A percentile compares a stretch with the other conserved stretches of the same genome.
Conservation (phyloP, 2,888 invertebrate species). For the Drosophila sordidapex region DNA sequence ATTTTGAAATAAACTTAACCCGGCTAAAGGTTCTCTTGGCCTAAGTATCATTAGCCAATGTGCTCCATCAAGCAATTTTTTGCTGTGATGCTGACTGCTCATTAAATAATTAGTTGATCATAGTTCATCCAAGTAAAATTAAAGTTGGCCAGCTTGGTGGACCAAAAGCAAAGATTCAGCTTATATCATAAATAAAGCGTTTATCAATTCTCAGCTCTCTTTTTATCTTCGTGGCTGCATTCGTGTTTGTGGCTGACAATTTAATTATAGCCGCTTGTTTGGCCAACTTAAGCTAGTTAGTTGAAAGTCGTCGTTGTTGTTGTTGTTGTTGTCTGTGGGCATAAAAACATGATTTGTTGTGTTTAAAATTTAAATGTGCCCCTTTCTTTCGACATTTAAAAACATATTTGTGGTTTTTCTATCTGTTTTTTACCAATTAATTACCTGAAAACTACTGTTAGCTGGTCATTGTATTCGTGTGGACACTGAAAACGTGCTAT, state of each 20-base stretch:
- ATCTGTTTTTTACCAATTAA: slow-evolving; percentile 54
- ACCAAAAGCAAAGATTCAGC: neutral
- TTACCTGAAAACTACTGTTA: slow-evolving; percentile 73
- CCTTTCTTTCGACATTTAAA: slow-evolving; percentile 20
- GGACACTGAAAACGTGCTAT: slow-evolving; percentile 65
- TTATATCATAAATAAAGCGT: neutral
- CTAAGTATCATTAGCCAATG: neutral
- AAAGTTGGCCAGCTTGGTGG: neutral
- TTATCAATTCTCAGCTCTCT: neutral
- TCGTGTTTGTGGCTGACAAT: slow-evolving; percentile 41
- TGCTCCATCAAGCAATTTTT: too few relatives aligned
- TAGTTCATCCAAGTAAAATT: neutral
- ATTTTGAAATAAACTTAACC: neutral
- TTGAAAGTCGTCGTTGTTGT: slow-evolving; percentile 10
- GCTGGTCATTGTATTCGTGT: slow-evolving; percentile 45
- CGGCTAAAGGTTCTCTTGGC: neutral
- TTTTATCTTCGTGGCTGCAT: neutral
- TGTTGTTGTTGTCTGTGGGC: slow-evolving; percentile 27
- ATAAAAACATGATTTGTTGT: slow-evolving; percentile 65
- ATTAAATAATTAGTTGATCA: slow-evolving; percentile 5
- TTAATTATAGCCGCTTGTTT: slow-evolving; percentile 52
- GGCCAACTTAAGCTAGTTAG: slow-evolving; percentile 22
- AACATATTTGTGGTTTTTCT: slow-evolving; percentile 23
- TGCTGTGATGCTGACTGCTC: neutral
- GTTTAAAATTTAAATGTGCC: slow-evolving; percentile 58